A percentile compares a stretch with the other conserved stretches of the same genome.
Evolutionary conservation across 2,888 invertebrate species (phyloP).

Genomic region (Euzophera pinguis): DNA sequence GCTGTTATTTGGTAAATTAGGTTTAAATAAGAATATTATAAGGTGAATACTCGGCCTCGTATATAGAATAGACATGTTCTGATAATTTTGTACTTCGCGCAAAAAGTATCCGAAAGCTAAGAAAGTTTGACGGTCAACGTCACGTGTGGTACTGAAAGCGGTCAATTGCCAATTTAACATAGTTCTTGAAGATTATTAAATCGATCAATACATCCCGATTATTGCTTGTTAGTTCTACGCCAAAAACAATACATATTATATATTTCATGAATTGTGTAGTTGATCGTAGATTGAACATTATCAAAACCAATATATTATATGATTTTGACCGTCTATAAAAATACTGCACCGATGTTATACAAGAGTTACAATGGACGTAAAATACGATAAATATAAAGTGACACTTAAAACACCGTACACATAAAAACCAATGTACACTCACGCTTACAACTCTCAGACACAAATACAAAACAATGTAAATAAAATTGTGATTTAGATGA

Average conservation of each 20-base stretch:
- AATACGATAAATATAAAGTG: not conserved
- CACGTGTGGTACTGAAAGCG: no score
- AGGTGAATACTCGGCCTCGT: not conserved
- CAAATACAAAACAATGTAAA: slow-evolving; percentile 32
- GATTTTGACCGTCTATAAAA: not conserved
- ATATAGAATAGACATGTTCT: not conserved
- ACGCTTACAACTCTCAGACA: not conserved
- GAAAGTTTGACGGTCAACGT: no score
- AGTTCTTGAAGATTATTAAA: no score
- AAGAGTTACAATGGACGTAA: not conserved
- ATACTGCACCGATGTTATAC: not conserved
- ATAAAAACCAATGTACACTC: not conserved
- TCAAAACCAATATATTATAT: not conserved
- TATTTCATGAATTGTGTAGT: no score
- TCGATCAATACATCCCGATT: no score
- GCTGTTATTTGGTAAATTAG: slow-evolving; percentile 1
- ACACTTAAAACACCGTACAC: slow-evolving; percentile 20
- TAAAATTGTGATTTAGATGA: slow-evolving; percentile 59
- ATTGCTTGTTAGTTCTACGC: no score
- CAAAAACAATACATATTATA: no score
- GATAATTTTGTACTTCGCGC: slow-evolving; percentile 16
- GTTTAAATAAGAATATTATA: not conserved
- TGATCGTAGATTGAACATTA: no score
- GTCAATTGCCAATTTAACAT: no score
- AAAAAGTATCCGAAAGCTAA: slow-evolving; percentile 4